Conservation (phyloP, 2,888 invertebrate species). For the Geotrupes spiniger region DNA sequence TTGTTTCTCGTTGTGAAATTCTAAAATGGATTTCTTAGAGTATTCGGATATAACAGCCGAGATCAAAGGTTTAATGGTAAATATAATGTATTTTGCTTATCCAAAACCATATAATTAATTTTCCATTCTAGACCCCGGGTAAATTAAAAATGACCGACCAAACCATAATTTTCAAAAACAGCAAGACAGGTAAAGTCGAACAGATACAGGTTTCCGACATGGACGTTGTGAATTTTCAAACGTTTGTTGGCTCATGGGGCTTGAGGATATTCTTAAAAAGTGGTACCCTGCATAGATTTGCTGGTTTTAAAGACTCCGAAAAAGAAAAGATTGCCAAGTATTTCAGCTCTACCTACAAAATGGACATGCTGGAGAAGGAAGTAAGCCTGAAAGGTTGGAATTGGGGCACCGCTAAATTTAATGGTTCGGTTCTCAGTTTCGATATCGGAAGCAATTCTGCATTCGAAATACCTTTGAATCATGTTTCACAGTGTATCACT, state of each 20-base stretch:
- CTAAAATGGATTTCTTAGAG: constrained; percentile 81
- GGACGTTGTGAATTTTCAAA: constrained; percentile 88
- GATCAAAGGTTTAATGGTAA: constrained; percentile 85
- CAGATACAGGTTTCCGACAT: constrained; percentile 82
- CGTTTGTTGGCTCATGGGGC: constrained; percentile 88
- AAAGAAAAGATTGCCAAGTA: constrained; percentile 91
- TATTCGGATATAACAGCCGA: constrained; percentile 82
- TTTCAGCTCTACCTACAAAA: constrained; percentile 77
- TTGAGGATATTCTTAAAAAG: constrained; percentile 85
- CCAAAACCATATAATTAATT: no score
- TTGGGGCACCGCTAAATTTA: constrained; percentile 95
- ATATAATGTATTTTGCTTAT: no score
- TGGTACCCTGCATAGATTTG: constrained; percentile 86
- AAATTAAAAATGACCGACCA: constrained; percentile 89
- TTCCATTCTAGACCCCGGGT: constrained; percentile 75
- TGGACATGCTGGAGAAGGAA: constrained; percentile 88
- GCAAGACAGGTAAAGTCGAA: constrained; percentile 94
- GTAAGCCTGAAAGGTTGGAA: constrained; percentile 97
- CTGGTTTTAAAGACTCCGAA: constrained; percentile 93
- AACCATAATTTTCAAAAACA: constrained; percentile 89
- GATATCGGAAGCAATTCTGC: constrained; percentile 81
- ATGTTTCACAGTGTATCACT: constrained; percentile 94
- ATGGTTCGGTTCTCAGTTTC: constrained; percentile 80
- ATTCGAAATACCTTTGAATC: constrained; percentile 93
- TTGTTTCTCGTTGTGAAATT: no score